phyloP scores from a whole-genome alignment of 2,888 invertebrate species.

The Caradrina clavipalpis region DNA sequence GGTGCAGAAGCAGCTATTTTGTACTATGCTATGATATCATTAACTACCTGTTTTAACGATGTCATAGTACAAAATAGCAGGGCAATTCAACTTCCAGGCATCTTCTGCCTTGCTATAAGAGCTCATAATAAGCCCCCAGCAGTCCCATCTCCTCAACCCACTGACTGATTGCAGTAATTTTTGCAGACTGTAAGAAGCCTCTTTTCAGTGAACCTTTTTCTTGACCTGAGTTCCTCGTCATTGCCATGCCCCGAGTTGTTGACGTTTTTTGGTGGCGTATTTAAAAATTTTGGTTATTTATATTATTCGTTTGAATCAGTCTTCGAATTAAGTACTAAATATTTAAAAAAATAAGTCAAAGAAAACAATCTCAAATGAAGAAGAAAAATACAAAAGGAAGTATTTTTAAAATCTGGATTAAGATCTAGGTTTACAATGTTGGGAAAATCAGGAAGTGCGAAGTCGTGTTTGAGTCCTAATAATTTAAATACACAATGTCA shows the following conservation, averaged over 20 bases:
- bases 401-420: not conserved
- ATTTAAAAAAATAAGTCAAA: not conserved
- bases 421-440: conserved; percentile 13
- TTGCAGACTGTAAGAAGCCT: too few relatives aligned
- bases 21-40: too few relatives aligned
- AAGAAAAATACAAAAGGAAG: conserved; percentile 19
- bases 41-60: too few relatives aligned
- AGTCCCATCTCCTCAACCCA: too few relatives aligned
- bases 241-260: not conserved
- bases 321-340: not conserved
- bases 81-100: too few relatives aligned
- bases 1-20: too few relatives aligned
- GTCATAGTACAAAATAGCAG: too few relatives aligned
- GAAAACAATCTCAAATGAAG: not conserved
- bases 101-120: too few relatives aligned
- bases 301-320: not conserved
- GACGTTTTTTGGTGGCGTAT: conserved; percentile 9
- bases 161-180: too few relatives aligned
- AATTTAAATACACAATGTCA: not conserved
- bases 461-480: conserved; percentile 4
- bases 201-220: too few relatives aligned
- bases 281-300: not conserved
- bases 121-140: too few relatives aligned
- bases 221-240: too few relatives aligned
- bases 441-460: not conserved